Evolutionary conservation across 2,797 vertebrate genomes (phyloP), one percentile per base, ranked within the genome.

Genomic region (Diplodus sargus): DNA sequence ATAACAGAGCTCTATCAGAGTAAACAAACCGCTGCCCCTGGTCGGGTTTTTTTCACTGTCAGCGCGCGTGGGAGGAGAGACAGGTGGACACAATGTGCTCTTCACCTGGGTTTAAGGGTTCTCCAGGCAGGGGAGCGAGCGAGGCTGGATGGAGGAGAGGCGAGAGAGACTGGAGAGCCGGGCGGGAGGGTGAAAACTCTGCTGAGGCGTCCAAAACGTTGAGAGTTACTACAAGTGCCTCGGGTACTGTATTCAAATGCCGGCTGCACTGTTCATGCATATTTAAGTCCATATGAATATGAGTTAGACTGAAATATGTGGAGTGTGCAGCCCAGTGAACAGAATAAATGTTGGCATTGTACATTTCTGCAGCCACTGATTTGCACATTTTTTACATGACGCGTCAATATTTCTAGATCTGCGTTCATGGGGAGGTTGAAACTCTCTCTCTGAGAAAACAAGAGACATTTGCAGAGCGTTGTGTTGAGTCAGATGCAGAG

Each of bases 81-180:
- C 90, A 89, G 91, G 91, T 92, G 91, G 88, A 91, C 89, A 89
- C 90, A 79, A 76, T 81, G 84, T 74, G 18, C 86, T 85, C 90
- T 87, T 89, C 90, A 90, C 85, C 89, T 73, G 85, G 74, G 85
- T 81, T 90, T 77, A 79, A 93, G 90, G 89, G 91, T 91, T 82
- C 88, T 93, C 88, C 78, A 83, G 75, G 79, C 74, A 67, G 79
- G 83, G 86, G 84, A 11, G 2, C 42, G 80, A 83, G 78, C 65
- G 48, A 78, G 57, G 66, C 68, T 20, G 61, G 60, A 72, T 6
- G n/a, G 77, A 39, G 17, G 34, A 72, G 70, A 58, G 69, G 74
- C 10, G 59, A 73, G 80, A 54, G 71, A 16, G 76, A 18, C 9
- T 45, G 58, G 28, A 72, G 61, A 17, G 60, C 13, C 52, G 48